Conservation (phyloP, 2,797 vertebrate species). For the Sphaeramia orbicularis region DNA sequence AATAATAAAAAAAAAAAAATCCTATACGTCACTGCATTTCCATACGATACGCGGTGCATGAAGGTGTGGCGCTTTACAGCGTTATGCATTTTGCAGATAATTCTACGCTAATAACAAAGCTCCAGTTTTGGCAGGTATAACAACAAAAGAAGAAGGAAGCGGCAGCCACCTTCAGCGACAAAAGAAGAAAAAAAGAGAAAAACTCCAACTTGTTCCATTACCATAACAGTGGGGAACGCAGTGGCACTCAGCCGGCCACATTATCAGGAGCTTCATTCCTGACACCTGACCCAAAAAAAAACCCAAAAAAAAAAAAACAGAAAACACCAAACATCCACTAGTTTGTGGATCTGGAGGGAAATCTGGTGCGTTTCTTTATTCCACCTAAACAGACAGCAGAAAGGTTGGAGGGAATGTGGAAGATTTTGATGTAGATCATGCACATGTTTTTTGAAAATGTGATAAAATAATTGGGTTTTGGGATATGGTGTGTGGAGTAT, state of each 20-base stretch:
- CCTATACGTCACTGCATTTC: conserved; percentile 51
- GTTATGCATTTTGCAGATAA: conserved; percentile 53
- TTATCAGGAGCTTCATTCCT: conserved; percentile 79
- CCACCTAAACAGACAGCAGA: no score
- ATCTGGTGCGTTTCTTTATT: no score
- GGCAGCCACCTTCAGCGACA: conserved; percentile 46
- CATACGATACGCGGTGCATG: conserved; percentile 45
- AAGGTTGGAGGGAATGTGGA: no score
- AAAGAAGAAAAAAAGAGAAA: conserved; percentile 39
- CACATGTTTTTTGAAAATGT: no score
- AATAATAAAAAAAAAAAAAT: no score
- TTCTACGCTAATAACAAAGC: conserved; percentile 51
- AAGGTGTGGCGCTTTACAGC: conserved; percentile 31
- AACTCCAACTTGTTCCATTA: conserved; percentile 63
- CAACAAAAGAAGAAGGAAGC: conserved; percentile 21
- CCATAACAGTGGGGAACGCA: conserved; percentile 75
- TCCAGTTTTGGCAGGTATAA: conserved; percentile 43
- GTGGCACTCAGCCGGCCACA: conserved; percentile 68
- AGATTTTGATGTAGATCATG: no score
- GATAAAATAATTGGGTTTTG: no score
- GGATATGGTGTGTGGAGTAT: no score
- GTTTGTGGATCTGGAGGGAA: no score
- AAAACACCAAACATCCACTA: no score
- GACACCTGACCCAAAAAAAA: no score
- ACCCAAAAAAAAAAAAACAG: no score